Percentiles rank a stretch among this genome's conserved stretches.
Evolutionary conservation across 2,888 invertebrate species (phyloP).

Genomic region (Acleris literana): DNA sequence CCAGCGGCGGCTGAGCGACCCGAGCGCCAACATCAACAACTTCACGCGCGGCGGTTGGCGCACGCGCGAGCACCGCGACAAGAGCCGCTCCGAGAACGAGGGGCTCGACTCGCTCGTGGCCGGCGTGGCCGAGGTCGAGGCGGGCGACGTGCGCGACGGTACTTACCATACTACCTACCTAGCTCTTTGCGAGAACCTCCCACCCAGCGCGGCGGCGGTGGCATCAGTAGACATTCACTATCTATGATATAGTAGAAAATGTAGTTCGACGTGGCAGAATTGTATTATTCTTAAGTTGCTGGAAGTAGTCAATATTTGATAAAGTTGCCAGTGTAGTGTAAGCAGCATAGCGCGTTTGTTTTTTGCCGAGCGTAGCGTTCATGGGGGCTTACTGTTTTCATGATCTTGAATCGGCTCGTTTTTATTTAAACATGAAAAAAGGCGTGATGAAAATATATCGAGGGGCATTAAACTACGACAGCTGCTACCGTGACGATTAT

Average conservation of each 20-base stretch:
- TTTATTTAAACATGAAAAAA: conserved; percentile 1
- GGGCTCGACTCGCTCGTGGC: conserved; percentile 93
- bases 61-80: conserved; percentile 86
- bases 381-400: not conserved
- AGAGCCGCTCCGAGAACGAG: conserved; percentile 95
- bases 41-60: conserved; percentile 93
- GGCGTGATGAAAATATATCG: conserved; percentile 11
- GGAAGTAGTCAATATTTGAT: too few species aligned
- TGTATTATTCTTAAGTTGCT: too few species aligned
- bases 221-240: not conserved
- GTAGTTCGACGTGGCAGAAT: too few species aligned
- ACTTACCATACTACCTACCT: conserved; percentile 58
- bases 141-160: conserved; percentile 96
- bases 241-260: not conserved
- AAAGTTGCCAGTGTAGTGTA: too few species aligned
- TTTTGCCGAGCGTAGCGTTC: not conserved
- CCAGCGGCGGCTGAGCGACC: conserved; percentile 94
- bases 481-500: conserved; percentile 7
- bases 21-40: conserved; percentile 94
- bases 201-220: not conserved
- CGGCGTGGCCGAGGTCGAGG: conserved; percentile 95
- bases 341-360: too few species aligned
- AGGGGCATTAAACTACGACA: conserved; percentile 20
- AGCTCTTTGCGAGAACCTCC: too few species aligned
- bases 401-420: too few species aligned